A percentile compares a stretch with the other conserved stretches of the same genome.
These are phyloP conservation scores for Ypsolopha scabrella DNA, from an alignment of 2,888 invertebrate genomes.

Conservation along the genomic window DNA sequence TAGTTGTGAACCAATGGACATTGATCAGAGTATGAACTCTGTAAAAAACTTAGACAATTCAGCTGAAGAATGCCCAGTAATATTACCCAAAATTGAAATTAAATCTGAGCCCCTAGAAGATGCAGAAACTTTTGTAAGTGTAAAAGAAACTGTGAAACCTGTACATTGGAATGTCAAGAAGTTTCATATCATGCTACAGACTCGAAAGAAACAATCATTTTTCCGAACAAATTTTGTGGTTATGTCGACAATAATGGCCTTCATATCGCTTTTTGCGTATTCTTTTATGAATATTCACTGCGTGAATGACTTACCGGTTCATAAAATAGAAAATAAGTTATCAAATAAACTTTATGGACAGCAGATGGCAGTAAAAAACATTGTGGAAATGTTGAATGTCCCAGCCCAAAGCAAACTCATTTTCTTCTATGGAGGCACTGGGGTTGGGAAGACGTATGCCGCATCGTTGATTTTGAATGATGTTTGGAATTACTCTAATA, in stretches of 20 bases:
- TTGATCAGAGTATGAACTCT: constrained; percentile 47
- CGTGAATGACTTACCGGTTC: constrained; percentile 25
- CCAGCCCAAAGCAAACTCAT: constrained; percentile 34
- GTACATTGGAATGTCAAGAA: constrained; percentile 19
- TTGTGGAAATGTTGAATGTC: constrained; percentile 29
- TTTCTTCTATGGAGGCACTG: constrained; percentile 53
- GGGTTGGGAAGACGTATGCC: constrained; percentile 54
- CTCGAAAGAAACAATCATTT: neutral
- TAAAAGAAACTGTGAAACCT: constrained; percentile 9
- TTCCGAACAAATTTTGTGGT: neutral
- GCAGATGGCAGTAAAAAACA: constrained; percentile 24
- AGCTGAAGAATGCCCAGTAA: neutral
- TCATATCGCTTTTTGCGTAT: constrained; percentile 26
- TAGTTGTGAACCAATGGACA: constrained; percentile 55
- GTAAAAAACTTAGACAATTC: constrained; percentile 40
- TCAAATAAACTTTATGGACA: constrained; percentile 43
- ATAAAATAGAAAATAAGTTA: constrained; percentile 22
- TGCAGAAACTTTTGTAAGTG: constrained; percentile 12
- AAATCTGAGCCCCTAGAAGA: neutral
- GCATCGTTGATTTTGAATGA: constrained; percentile 38
- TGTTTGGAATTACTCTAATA: constrained; percentile 34
- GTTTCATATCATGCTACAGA: constrained; percentile 22
- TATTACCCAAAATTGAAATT: no score
- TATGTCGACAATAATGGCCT: constrained; percentile 10
- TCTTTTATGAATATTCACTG: constrained; percentile 31